Evolutionary conservation across 2,113 vertebrate genomes (phyloP).

Genomic region (Sinocyclocheilus anophthalmus): DNA sequence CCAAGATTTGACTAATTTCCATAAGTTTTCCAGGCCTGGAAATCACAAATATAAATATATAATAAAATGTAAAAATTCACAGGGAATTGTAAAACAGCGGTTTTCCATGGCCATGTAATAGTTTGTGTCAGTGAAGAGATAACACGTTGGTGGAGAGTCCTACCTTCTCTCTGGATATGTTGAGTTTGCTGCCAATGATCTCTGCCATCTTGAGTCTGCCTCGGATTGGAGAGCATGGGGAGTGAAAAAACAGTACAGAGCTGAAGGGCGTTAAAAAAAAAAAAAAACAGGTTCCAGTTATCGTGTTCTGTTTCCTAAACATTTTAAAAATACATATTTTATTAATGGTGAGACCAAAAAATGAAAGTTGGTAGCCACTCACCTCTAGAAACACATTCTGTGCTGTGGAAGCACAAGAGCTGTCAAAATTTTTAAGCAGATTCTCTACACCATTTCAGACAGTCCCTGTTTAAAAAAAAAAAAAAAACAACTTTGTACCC

Average conservation of each 20-base stretch:
- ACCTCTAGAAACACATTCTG: constrained; percentile 94
- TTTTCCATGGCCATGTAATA: neutral
- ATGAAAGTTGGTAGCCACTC: constrained; percentile 38
- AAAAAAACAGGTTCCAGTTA: neutral
- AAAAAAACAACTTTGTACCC: too few relatives aligned
- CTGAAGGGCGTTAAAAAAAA: too few relatives aligned
- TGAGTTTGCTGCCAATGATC: constrained; percentile 92
- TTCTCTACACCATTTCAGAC: constrained; percentile 95
- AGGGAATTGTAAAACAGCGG: neutral
- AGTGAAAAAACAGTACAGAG: constrained; percentile 97
- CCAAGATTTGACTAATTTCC: neutral
- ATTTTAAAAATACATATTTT: too few relatives aligned
- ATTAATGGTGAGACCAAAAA: neutral
- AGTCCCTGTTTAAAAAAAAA: constrained; percentile 77
- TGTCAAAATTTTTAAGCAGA: constrained; percentile 85
- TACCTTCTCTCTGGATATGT: constrained; percentile 96
- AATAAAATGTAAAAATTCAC: neutral
- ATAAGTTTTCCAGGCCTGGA: neutral
- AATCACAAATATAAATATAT: neutral
- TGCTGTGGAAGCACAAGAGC: constrained; percentile 77
- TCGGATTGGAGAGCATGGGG: constrained; percentile 86
- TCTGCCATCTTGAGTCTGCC: constrained; percentile 85
- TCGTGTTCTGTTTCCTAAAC: neutral
- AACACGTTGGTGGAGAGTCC: neutral
- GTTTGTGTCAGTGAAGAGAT: neutral